Evolutionary conservation across 2,888 invertebrate genomes (phyloP), one percentile per base, ranked within the genome.

Genomic region (Zaprionus bogoriensis): DNA sequence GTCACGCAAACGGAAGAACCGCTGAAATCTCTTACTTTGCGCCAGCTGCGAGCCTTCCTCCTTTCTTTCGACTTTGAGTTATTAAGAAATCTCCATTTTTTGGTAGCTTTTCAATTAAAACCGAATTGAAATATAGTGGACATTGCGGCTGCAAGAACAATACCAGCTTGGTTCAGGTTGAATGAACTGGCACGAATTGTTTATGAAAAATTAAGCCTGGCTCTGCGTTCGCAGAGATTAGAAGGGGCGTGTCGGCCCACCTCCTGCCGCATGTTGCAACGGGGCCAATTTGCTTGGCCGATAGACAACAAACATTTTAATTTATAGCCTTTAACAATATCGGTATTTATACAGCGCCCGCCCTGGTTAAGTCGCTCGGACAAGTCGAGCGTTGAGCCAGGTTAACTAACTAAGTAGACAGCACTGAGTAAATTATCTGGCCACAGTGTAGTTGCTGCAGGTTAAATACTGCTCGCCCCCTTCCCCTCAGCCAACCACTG

Each of bases 301-400:
- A 48, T 53, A 71, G 63, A 74, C 74, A 75, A 80, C 73, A 73
- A 78, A 76, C 75, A 78, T 82, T 80, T 71, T 74, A 82, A 77
- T 82, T 80, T 80, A 84, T 72, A 76, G 74, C 71, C 53, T 50
- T 23, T 45, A 59, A 58, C 52, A 52, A 58, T 52, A 58, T 44
- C 39, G 32, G 58, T 58, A 64, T 60, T 60, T 60, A 46, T 44
- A 61, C 63, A 64, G 32, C 45, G 59, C 45, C 58, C 51, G 44
- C 52, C 51, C 32, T 36, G 44, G 20, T 32, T 17, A 12, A 30
- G n/a, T 3, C 2, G 6, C 2, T 7, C 32, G 32, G 17, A 14
- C 32, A 9, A 36, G 32, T 36, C 32, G 9, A 36, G 32, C 14
- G 17, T 14, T 14, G 12, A 22, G 20, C 4, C 42, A 4, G 4